Evolutionary conservation across 2,797 vertebrate genomes (phyloP), one percentile per base, ranked within the genome.

Genomic region (Poecilia velifera): DNA sequence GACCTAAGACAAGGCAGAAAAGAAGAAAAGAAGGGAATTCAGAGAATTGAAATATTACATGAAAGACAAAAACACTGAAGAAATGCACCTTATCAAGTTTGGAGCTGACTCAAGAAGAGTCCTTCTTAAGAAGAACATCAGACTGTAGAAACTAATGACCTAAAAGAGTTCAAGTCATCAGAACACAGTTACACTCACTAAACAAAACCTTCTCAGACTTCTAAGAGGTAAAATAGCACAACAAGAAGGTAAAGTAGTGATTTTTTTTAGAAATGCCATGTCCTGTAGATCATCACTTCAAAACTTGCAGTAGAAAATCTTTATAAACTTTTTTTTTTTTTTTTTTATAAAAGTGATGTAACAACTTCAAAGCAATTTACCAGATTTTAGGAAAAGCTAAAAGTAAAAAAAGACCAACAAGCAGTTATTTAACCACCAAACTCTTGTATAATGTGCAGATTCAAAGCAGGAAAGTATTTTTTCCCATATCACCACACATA

Each of bases 1-100:
- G 98, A 94, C 97, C 98, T 99, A 95, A 91, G 94, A 94, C 93
- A 93, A 86, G 68, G 1, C 53, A 79, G 10, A 76, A 14, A 5
- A 76, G 43, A 43, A 78, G 8, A 76, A 14, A 5, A 76, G 43
- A 31, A 78, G 8, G 16, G 66, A 45, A 25, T 1, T 66, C 4
- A 39, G 25, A 39, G 25, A 20, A 20, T 28, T n/a, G 16, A 41
- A 71, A 55, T 41, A 77, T 18, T 55, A 22, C 7, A 14, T 20
- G 12, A 51, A 6, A 49, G 13, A 68, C 3, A 20, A 13, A 34
- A 75, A 20, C 31, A 3, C 7, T 6, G 18, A 59, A 59, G 9
- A 16, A 28, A 49, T 41, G 2, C 3, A 13, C 22, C 20, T 39
- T 43, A 68, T 43, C 10, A 16, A 6, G 4, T 39, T 51, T 53